A percentile compares a stretch with the other conserved stretches of the same genome.
Evolutionary conservation across 2,888 invertebrate genomes (phyloP).

Genomic region (Deroplatys truncata): DNA sequence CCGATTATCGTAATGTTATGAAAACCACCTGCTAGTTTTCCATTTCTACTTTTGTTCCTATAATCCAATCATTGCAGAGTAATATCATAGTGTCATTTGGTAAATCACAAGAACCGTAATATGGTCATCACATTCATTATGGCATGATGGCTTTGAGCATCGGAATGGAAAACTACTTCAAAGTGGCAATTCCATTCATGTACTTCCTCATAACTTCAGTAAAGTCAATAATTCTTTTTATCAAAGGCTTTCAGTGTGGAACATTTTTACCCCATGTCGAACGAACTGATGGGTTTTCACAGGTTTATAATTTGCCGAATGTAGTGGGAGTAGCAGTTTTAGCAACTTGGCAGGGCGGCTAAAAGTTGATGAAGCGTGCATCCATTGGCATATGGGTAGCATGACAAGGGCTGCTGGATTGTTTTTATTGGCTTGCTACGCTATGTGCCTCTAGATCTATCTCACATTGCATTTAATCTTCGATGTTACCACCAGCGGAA

Average conservation of each 20-base stretch:
- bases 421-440: neutral
- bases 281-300: neutral
- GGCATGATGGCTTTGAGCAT: neutral
- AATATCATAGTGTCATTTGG: neutral
- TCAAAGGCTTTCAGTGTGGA: neutral
- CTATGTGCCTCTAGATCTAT: neutral
- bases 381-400: neutral
- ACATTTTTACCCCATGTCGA: neutral
- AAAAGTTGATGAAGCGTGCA: neutral
- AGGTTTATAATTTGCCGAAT: neutral
- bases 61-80: neutral
- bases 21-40: no score
- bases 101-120: neutral
- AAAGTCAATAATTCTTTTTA: neutral
- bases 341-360: neutral
- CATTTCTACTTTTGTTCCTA: no score
- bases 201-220: neutral
- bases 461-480: no score
- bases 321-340: neutral
- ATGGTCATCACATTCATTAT: neutral
- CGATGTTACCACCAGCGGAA: no score
- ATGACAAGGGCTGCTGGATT: neutral
- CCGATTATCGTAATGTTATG: no score
- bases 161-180: neutral
- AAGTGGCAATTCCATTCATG: neutral